Evolutionary conservation across 2,888 invertebrate species (phyloP).

Genomic region (Hirtodrosophila cameraria): DNA sequence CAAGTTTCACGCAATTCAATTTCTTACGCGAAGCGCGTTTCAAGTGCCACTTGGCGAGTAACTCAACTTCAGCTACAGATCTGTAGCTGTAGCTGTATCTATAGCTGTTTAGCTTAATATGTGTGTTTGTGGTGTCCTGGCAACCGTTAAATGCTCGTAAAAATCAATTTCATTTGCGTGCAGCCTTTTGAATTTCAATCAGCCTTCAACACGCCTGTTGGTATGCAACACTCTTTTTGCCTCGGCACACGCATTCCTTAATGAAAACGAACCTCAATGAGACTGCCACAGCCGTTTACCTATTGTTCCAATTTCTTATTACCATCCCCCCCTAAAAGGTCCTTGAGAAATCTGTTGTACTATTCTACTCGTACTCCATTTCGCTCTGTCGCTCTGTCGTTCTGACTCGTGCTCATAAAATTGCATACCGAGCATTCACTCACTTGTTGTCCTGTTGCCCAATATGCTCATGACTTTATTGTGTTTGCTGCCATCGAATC

Average conservation of each 20-base stretch:
- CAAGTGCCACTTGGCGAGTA: slow-evolving; percentile 63
- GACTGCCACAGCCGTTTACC: slow-evolving; percentile 55
- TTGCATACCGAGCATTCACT: slow-evolving; percentile 64
- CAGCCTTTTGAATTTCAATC: slow-evolving; percentile 57
- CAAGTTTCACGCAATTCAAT: slow-evolving; percentile 66
- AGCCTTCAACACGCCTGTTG: slow-evolving; percentile 47
- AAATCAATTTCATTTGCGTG: slow-evolving; percentile 77
- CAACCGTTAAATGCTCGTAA: slow-evolving; percentile 60
- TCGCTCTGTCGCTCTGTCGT: neutral
- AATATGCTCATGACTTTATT: slow-evolving; percentile 58
- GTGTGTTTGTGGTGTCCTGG: slow-evolving; percentile 36
- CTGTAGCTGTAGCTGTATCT: slow-evolving; percentile 5
- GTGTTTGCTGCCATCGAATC: slow-evolving; percentile 16
- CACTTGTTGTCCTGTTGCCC: slow-evolving; percentile 31
- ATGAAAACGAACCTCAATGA: slow-evolving; percentile 52
- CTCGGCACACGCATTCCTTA: slow-evolving; percentile 54
- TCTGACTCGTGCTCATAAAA: slow-evolving; percentile 61
- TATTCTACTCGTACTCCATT: slow-evolving; percentile 9
- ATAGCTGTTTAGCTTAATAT: slow-evolving; percentile 2
- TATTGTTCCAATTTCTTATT: slow-evolving; percentile 79
- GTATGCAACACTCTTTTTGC: slow-evolving; percentile 59
- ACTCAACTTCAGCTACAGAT: slow-evolving; percentile 63
- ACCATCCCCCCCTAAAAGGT: slow-evolving; percentile 63
- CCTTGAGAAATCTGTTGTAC: slow-evolving; percentile 66
- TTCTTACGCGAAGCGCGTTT: slow-evolving; percentile 60